Evolutionary conservation across 2,113 vertebrate species (phyloP), one percentile per base, ranked within the genome.

Genomic region (Toxotes chatareus): DNA sequence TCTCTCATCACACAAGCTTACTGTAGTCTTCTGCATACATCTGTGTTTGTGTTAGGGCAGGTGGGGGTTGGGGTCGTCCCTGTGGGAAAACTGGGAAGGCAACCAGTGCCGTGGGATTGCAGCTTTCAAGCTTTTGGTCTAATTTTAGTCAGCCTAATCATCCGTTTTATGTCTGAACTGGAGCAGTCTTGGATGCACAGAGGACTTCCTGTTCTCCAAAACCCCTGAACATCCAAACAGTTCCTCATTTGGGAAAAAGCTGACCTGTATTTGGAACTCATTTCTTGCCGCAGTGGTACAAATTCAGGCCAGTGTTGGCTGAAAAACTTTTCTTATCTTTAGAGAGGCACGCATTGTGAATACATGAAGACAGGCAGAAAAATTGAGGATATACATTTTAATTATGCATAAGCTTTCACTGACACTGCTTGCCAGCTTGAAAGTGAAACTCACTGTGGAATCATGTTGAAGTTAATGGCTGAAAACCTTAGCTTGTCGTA

Each of bases 111-210:
- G 5, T 80, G 75, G 79, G 88, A 87, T 68, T 23, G 13, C 61
- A 49, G 77, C 77, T 76, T 76, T 77, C 59, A 66, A 7, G 74
- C 70, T 60, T 73, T 46, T 56, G 76, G n/a, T 86, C 86, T 92
- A 90, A 87, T 85, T 91, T 91, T 90, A 91, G 86, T 86, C 77
- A n/a, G 31, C 79, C 80, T 75, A 79, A 87, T 89, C 74, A 77
- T 85, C 66, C 17, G 21, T 86, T 84, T 87, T 71, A 76, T 71
- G 63, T 62, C 61, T 40, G 73, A 92, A 86, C 63, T 88, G 82
- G 86, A 88, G 63, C 87, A 83, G 70, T 62, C 57, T 69, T 73
- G 34, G 55, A 83, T 76, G 74, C 12, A 21, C 36, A 60, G 40
- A 64, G 51, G 10, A 62, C 59, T 64, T 83, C 51, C 55, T 84